phyloP scores from a whole-genome alignment of 2,113 vertebrate species.

The Cyanistes caeruleus region DNA sequence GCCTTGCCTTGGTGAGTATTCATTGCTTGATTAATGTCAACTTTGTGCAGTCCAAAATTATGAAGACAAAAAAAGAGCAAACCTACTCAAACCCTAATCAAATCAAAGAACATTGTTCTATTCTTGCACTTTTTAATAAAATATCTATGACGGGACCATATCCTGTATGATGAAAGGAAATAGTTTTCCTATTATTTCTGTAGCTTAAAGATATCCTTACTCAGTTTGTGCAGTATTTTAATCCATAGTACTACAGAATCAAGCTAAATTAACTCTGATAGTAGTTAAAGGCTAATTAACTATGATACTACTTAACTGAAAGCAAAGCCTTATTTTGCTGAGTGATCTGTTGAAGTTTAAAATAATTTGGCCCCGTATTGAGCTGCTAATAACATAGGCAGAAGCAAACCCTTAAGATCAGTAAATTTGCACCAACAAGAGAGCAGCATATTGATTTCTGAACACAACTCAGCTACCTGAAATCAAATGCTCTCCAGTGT shows the following conservation, averaged over 20 bases:
- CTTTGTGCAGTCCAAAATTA: background rate
- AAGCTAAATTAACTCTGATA: background rate
- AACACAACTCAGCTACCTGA: background rate
- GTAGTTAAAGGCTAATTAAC: background rate
- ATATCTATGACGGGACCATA: background rate
- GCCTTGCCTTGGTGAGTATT: background rate
- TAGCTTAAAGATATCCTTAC: background rate
- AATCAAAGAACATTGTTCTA: background rate
- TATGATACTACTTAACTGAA: background rate
- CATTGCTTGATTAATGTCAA: background rate
- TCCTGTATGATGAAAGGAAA: background rate
- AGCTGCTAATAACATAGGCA: background rate
- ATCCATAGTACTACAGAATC: background rate
- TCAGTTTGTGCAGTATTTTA: background rate
- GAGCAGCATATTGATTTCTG: background rate
- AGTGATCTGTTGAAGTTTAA: background rate
- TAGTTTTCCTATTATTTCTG: background rate
- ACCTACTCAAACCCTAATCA: background rate
- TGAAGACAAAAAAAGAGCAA: background rate
- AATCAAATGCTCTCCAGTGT: background rate
- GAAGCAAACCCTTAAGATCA: background rate
- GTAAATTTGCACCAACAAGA: background rate
- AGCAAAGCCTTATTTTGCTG: background rate
- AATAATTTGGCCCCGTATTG: background rate
- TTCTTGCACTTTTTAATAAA: background rate